Evolutionary conservation across 2,113 vertebrate species (phyloP).

Genomic region (Alexandromys fortis): DNA sequence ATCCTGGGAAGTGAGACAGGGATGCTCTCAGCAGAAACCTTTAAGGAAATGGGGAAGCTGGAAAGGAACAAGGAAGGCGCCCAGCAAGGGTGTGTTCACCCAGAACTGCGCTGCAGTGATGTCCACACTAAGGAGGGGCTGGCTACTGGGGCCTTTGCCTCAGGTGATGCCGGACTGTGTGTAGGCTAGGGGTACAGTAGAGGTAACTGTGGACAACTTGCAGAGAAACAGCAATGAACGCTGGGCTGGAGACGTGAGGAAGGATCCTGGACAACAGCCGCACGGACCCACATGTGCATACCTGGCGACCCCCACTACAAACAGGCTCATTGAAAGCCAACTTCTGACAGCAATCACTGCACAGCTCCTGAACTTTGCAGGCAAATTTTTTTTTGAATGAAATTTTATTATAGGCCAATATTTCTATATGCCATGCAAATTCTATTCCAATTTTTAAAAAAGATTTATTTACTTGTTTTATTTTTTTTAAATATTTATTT

Average conservation of each 20-base stretch:
- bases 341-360: background rate
- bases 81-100: fast-evolving
- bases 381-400: background rate
- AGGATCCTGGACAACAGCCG: background rate
- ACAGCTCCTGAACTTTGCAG: background rate
- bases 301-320: no score
- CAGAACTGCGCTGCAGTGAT: fast-evolving
- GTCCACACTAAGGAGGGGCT: background rate
- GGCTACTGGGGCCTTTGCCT: fast-evolving
- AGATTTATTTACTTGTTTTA: no score
- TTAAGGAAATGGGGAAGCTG: background rate
- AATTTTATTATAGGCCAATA: background rate
- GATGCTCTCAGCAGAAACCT: background rate
- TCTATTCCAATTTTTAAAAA: background rate
- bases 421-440: background rate
- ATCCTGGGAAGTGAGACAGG: background rate
- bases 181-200: background rate
- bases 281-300: fast-evolving
- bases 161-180: background rate
- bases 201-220: background rate
- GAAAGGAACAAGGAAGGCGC: background rate
- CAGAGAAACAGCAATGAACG: background rate
- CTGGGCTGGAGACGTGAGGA: fast-evolving
- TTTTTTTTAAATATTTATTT: no score
- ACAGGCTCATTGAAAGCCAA: background rate